These are phyloP conservation scores for Vulpes lagopus DNA, from an alignment of 2,113 vertebrate genomes.

Conservation along the genomic window DNA sequence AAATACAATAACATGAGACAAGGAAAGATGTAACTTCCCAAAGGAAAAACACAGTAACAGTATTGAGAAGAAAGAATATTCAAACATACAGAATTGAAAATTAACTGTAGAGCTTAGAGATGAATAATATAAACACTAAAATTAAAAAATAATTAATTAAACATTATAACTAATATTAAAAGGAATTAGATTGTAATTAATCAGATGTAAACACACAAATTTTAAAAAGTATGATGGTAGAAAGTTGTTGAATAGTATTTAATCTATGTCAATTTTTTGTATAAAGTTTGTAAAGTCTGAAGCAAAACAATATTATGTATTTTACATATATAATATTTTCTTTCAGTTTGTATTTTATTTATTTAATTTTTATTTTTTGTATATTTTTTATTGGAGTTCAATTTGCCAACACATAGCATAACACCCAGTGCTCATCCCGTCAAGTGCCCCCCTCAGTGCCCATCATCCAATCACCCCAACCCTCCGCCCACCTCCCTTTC, in stretches of 20 bases:
- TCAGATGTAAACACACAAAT: background rate
- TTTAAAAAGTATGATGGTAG: background rate
- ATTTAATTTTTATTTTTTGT: no score
- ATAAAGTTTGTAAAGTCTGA: slow-evolving; percentile 2
- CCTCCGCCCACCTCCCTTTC: no score
- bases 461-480: no score
- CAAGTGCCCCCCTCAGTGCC: no score
- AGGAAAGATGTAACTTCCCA: slow-evolving; percentile 29
- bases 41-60: background rate
- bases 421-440: no score
- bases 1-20: background rate
- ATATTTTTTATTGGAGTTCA: no score
- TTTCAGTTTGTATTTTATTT: background rate
- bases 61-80: background rate
- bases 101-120: background rate
- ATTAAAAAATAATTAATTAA: background rate
- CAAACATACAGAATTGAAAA: background rate
- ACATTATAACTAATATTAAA: background rate
- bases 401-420: no score
- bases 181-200: background rate
- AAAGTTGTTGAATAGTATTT: background rate
- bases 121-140: background rate
- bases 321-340: background rate
- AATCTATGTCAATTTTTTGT: background rate
- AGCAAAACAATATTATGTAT: background rate